Evolutionary conservation across 2,113 vertebrate species (phyloP).

Genomic region (Telmatochromis sp.): DNA sequence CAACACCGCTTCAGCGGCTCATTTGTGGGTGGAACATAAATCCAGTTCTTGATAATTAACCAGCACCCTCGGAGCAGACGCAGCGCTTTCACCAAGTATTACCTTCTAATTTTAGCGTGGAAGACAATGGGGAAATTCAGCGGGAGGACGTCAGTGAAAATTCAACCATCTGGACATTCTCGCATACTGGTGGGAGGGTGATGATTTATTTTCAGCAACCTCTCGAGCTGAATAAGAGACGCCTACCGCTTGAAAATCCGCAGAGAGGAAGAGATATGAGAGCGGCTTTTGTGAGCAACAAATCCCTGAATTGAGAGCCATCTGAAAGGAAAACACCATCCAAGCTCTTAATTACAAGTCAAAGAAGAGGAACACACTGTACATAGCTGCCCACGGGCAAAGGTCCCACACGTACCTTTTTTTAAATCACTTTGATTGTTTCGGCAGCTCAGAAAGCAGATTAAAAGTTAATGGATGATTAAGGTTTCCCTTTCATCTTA

Average conservation of each 20-base stretch:
- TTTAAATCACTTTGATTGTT: background rate
- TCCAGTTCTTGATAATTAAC: conserved; percentile 57
- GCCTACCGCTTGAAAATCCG: conserved; percentile 45
- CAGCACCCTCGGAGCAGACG: conserved; percentile 49
- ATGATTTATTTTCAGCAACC: conserved; percentile 60
- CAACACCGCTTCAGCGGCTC: background rate
- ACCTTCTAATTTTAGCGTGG: conserved; percentile 59
- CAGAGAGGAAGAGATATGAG: conserved; percentile 26
- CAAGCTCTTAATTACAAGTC: conserved; percentile 40
- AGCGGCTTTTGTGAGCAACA: conserved; percentile 35
- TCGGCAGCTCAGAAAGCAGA: background rate
- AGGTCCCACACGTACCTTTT: background rate
- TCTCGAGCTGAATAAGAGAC: conserved; percentile 46
- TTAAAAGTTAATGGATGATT: background rate
- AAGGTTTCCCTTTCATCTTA: background rate
- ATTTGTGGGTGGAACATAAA: conserved; percentile 44
- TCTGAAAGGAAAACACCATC: conserved; percentile 46
- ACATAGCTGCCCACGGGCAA: background rate
- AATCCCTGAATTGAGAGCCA: conserved; percentile 59
- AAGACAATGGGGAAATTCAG: conserved; percentile 64
- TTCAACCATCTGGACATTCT: conserved; percentile 61
- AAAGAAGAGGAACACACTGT: background rate
- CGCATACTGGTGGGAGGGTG: conserved; percentile 48
- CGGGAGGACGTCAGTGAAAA: conserved; percentile 47
- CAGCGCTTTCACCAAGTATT: conserved; percentile 50